Conservation (phyloP, 2,888 invertebrate genomes). For the Tachina fera region DNA sequence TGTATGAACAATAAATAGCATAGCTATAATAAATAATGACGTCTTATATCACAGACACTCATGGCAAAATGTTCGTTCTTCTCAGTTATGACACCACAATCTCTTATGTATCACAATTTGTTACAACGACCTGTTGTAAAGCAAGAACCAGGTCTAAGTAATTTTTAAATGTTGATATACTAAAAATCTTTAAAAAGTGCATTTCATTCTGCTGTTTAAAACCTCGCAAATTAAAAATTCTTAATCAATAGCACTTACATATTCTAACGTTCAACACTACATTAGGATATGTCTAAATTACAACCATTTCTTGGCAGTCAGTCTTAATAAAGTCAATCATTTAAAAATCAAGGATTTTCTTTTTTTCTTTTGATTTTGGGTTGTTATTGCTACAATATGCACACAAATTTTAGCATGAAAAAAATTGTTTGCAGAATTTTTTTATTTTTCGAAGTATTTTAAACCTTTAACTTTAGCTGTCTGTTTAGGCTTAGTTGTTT, state of each 20-base stretch:
- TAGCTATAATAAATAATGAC: no score
- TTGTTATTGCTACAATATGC: not conserved
- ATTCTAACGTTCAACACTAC: not conserved
- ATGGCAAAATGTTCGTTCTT: no score
- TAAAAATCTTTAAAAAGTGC: not conserved
- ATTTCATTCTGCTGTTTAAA: not conserved
- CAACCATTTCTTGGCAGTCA: not conserved
- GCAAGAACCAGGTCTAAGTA: no score
- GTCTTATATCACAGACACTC: no score
- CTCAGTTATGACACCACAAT: no score
- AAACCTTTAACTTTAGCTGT: not conserved
- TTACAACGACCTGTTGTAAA: no score
- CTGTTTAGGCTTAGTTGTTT: not conserved
- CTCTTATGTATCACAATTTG: no score
- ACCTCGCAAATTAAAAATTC: not conserved
- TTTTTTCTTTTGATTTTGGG: not conserved
- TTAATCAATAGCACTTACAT: not conserved
- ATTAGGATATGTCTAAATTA: conserved; percentile 7
- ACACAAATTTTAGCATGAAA: not conserved
- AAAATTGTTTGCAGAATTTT: not conserved
- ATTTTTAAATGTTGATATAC: no score
- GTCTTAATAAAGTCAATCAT: conserved; percentile 39
- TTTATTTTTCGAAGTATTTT: not conserved
- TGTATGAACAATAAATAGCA: no score
- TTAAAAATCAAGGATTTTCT: conserved; percentile 5